Conservation (phyloP, 2,113 vertebrate genomes). For the Cinclus mexicanus region DNA sequence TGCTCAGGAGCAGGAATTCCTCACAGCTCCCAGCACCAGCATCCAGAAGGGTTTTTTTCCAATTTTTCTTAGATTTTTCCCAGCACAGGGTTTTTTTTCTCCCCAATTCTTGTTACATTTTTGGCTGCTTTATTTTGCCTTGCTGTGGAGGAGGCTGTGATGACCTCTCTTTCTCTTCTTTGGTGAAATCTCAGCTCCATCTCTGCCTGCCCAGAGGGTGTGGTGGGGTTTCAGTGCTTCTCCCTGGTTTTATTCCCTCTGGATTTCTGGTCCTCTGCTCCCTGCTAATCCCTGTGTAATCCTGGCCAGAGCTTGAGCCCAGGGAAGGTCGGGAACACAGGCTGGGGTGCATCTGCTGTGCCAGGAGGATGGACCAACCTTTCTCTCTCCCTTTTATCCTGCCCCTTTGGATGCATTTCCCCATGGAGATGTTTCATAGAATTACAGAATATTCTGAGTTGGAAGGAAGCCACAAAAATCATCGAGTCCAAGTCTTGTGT, state of each 20-base stretch:
- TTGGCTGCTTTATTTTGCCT: neutral
- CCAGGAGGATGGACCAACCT: neutral
- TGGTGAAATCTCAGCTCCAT: neutral
- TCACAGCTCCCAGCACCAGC: neutral
- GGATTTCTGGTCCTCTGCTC: neutral
- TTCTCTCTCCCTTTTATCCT: neutral
- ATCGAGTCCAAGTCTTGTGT: neutral
- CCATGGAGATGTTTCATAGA: neutral
- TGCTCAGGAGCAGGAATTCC: neutral
- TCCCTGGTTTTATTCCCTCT: neutral
- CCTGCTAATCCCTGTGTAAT: conserved; percentile 13
- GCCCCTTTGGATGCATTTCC: neutral
- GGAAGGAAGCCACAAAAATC: neutral
- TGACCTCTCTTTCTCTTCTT: neutral
- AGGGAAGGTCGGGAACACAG: rapidly evolving
- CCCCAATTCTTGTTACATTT: neutral
- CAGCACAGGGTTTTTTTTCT: neutral
- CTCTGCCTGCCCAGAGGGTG: neutral
- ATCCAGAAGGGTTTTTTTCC: neutral
- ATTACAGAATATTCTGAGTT: neutral
- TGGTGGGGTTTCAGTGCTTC: neutral
- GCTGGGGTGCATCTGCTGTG: neutral
- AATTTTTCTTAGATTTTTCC: neutral
- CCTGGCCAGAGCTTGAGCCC: neutral
- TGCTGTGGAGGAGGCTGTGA: rapidly evolving